Evolutionary conservation across 2,113 vertebrate species (phyloP), one percentile per base, ranked within the genome.

Genomic region (Alligator sinensis): DNA sequence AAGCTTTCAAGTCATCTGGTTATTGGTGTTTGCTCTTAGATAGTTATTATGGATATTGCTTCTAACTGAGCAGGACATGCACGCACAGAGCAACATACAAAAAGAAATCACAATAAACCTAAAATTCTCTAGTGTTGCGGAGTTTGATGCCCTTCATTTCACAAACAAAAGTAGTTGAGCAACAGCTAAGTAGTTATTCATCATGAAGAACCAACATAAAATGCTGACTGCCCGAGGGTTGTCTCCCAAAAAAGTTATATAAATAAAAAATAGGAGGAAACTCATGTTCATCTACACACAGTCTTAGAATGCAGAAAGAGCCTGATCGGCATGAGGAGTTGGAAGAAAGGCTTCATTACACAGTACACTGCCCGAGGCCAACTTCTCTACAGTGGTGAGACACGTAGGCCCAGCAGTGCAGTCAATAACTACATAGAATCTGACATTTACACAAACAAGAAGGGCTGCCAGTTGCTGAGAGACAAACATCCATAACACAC

Each of bases 381-480:
- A 82, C 86, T 96, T 95, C 92, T 93, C n/a, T 0, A 27, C 87
- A 60, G 77, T 22, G 47, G 74, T 5, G 82, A 95, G 87, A 93
- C 88, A 93, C 9, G 1, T 61, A 94, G 93, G 90, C 75, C 54
- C 92, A 93, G 87, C 87, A 91, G 63, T 2, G 1, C 80, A 86
- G 94, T 80, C 95, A 97, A 96, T 94, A 97, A 95, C 16, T 22
- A 97, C 82, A 90, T 84, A 85, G 90, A 92, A 82, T 80, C 89
- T 95, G 96, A 97, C 93, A 96, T 92, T 95, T 93, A 96, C 96
- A 93, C 57, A 75, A 96, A 97, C 87, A 96, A 94, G 87, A 94
- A 95, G 84, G 93, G 88, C 63, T 96, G 90, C 91, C 93, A 74
- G 96, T 72, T 90, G 90, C 97, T 95, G 86, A 74, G 66, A 95